phyloP scores from a whole-genome alignment of 2,888 invertebrate genomes.

The Heliconius aoede region DNA sequence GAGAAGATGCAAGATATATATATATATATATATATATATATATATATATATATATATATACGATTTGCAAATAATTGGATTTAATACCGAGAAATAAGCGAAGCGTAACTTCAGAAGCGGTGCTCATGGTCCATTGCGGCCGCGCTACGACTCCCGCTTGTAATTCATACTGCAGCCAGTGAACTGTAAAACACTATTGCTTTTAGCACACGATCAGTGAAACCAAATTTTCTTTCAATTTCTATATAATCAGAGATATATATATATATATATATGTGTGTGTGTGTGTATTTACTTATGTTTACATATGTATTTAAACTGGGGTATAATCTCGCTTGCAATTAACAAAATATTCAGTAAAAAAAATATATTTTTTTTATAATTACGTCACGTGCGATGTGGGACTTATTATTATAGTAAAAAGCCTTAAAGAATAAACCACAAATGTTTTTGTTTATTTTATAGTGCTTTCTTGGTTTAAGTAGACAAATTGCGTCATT shows the following conservation, averaged over 20 bases:
- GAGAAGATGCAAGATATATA: constrained; percentile 6
- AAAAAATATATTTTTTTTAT: background rate
- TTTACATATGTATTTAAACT: background rate
- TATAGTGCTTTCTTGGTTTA: background rate
- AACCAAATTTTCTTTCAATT: constrained; percentile 28
- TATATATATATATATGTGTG: background rate
- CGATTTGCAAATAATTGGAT: constrained; percentile 29
- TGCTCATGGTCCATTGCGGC: constrained; percentile 35
- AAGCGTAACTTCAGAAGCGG: constrained; percentile 28
- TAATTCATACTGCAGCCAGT: constrained; percentile 34
- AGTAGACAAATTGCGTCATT: background rate
- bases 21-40: too few relatives aligned
- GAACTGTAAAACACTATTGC: constrained; percentile 40
- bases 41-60: too few relatives aligned
- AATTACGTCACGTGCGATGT: background rate
- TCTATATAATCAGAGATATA: background rate
- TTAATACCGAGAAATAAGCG: constrained; percentile 28
- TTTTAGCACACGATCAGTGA: constrained; percentile 37
- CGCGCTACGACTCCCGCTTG: constrained; percentile 37
- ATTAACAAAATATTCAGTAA: too few relatives aligned
- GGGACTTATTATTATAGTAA: too few relatives aligned
- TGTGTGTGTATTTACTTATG: background rate
- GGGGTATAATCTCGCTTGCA: background rate
- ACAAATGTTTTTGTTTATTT: too few relatives aligned
- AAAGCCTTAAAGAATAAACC: background rate